A percentile compares a stretch with the other conserved stretches of the same genome.
Evolutionary conservation across 2,797 vertebrate species (phyloP).

Genomic region (Parambassis ranga): DNA sequence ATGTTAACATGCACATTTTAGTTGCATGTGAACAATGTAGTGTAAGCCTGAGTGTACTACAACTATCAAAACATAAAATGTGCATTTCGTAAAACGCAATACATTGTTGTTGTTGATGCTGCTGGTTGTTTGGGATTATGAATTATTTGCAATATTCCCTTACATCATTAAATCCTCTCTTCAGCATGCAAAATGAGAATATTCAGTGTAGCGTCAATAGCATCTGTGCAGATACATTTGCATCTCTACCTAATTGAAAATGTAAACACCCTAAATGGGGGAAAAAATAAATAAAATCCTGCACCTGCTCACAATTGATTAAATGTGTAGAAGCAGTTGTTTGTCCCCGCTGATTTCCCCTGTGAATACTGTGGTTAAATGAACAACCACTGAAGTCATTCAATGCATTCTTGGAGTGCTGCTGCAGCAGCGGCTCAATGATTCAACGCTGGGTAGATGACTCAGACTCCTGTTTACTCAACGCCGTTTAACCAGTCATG

Average conservation of each 20-base stretch:
- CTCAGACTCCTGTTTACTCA: conserved; percentile 66
- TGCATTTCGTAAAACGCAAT: not conserved
- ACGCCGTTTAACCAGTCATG: conserved; percentile 61
- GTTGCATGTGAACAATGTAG: not conserved
- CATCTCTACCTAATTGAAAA: conserved; percentile 52
- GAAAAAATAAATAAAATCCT: conserved; percentile 21
- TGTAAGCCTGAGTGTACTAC: no score
- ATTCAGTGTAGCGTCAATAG: not conserved
- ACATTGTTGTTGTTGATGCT: not conserved
- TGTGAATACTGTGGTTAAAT: conserved; percentile 56
- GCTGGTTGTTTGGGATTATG: not conserved
- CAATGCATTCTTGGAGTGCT: conserved; percentile 22
- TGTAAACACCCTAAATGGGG: conserved; percentile 19
- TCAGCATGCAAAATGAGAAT: conserved; percentile 1
- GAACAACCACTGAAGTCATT: conserved; percentile 57
- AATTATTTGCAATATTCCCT: not conserved
- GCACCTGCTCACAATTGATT: conserved; percentile 52
- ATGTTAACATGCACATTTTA: not conserved
- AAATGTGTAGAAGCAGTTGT: conserved; percentile 57
- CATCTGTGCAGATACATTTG: conserved; percentile 16
- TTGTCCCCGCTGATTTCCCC: conserved; percentile 66
- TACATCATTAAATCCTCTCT: no score
- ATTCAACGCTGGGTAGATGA: conserved; percentile 57
- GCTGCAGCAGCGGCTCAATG: conserved; percentile 30
- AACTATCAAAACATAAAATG: no score